These are phyloP conservation scores for Forpus xanthops DNA, from an alignment of 2,797 vertebrate species.

Conservation along the genomic window DNA sequence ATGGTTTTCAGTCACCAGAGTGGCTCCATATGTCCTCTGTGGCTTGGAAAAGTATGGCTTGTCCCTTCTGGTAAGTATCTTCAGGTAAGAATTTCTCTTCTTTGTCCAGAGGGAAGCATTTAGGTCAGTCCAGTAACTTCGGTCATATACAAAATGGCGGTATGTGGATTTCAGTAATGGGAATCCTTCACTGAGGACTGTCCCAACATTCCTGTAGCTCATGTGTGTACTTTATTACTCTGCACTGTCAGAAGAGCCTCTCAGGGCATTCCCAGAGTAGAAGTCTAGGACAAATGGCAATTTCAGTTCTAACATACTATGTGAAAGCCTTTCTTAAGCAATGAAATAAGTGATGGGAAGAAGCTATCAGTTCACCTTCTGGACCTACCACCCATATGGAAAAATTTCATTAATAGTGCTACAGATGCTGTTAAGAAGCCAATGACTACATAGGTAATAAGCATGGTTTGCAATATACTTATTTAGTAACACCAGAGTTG, in stretches of 20 bases:
- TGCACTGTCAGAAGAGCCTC: neutral
- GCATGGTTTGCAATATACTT: neutral
- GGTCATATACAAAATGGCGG: neutral
- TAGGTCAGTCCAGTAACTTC: neutral
- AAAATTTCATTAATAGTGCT: neutral
- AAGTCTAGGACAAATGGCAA: neutral
- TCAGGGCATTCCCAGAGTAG: neutral
- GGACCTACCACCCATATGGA: neutral
- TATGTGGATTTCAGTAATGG: neutral
- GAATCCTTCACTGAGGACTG: neutral
- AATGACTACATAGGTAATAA: neutral
- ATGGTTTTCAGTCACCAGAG: neutral
- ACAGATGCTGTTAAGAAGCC: neutral
- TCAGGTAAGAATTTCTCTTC: neutral
- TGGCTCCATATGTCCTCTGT: neutral
- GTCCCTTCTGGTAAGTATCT: neutral
- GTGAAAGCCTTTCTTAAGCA: neutral
- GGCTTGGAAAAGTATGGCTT: neutral
- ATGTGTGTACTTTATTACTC: neutral
- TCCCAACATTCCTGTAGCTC: neutral
- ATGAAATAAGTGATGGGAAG: neutral
- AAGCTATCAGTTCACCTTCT: neutral
- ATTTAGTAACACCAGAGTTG: neutral
- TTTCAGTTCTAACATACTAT: slow-evolving; percentile 6
- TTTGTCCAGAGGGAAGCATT: neutral